Base-by-base conservation (phyloP, 2,888 invertebrate species). In the Drosophila atroscutellata region DNA sequence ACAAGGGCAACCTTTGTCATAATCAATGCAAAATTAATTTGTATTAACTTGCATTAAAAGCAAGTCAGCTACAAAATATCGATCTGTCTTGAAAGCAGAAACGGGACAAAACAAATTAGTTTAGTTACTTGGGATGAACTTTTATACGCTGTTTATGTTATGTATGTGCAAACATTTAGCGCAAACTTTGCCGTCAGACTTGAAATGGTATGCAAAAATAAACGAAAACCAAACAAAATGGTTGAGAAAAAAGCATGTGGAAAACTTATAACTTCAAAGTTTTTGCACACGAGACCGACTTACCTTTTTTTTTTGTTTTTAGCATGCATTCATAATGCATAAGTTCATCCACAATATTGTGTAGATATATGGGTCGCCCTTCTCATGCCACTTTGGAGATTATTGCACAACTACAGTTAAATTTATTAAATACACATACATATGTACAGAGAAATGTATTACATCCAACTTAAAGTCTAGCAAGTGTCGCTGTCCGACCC, bases 401-500 rank as follows among this genome's bases (percentile, higher is more conserved):
- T 37, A 32, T 47, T 49, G 37, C 28, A 50, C 51, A 70, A 65
- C 58, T 62, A 58, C 65, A 58, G 52, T 60, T 13, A 60, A 63
- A 18, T 80, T 77, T 79, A 71, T 77, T 75, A 18, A 63, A 51
- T 15, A 54, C 37, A 57, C 39, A 57, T 20, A 57, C 39, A 57
- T 20, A 45, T 59, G 13, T 51, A 59, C 55, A 66, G 47, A 69
- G 55, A 72, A 65, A 55, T 39, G n/a, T 32, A 59, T 65, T 61
- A 54, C 61, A 51, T 49, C 4, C 36, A 55, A 50, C 54, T 70
- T 70, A 68, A 60, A 69, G 50, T 59, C 65, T 71, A 77, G 66
- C 60, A 64, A 75, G 72, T 86, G 84, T 67, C 87, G 87, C 84
- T 89, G 72, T 70, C 89, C 84, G 85, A 86, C 87, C 70, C 68